Evolutionary conservation across 2,888 invertebrate species (phyloP).

Genomic region (Tinea trinotella): DNA sequence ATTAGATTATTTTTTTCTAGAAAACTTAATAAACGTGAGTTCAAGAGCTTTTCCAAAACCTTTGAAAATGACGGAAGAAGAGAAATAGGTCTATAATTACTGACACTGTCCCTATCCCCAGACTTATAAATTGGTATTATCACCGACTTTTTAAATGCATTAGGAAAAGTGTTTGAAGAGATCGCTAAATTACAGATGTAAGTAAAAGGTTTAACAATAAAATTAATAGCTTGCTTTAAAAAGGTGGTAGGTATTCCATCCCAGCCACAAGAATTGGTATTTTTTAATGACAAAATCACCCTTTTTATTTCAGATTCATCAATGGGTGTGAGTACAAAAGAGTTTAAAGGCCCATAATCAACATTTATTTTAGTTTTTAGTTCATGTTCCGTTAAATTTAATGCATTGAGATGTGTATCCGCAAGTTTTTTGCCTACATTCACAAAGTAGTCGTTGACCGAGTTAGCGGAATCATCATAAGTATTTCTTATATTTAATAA

Average conservation of each 20-base stretch:
- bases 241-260: background rate
- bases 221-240: background rate
- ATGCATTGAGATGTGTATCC: background rate
- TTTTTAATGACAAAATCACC: background rate
- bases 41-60: background rate
- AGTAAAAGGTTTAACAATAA: background rate
- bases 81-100: constrained; percentile 23
- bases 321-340: background rate
- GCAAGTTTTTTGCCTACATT: constrained; percentile 3
- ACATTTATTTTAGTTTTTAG: background rate
- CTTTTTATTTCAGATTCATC: constrained; percentile 1
- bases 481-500: background rate
- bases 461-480: background rate
- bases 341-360: background rate
- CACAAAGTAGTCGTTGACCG: background rate
- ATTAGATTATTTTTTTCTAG: background rate
- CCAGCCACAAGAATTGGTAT: background rate
- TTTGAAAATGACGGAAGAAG: constrained; percentile 21
- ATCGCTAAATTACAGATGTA: constrained; percentile 7
- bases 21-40: background rate
- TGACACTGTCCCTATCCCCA: constrained; percentile 20
- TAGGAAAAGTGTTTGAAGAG: background rate
- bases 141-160: background rate
- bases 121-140: constrained; percentile 21
- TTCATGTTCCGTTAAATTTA: background rate